These are phyloP conservation scores for Clistopyga incitator DNA, from an alignment of 2,888 invertebrate species.

Conservation along the genomic window DNA sequence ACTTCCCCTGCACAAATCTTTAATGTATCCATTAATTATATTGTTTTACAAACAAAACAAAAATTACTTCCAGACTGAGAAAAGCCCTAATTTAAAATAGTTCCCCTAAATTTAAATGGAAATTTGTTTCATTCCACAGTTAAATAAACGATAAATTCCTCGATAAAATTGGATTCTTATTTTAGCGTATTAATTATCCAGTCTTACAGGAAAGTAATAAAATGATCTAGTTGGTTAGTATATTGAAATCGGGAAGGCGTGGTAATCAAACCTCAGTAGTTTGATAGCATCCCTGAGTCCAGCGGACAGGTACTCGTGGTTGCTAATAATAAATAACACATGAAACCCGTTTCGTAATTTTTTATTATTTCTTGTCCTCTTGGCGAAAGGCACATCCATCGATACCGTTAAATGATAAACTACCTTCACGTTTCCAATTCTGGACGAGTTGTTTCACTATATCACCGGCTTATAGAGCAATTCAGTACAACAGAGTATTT, in stretches of 20 bases:
- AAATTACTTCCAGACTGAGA: no score
- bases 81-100: no score
- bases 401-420: background rate
- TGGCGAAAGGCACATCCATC: background rate
- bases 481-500: no score
- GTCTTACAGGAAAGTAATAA: background rate
- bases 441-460: no score
- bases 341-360: background rate
- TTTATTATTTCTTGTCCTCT: background rate
- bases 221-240: background rate
- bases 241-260: background rate
- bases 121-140: no score
- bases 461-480: no score
- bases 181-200: background rate
- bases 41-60: no score
- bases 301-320: background rate
- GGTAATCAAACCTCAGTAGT: slow-evolving; percentile 10
- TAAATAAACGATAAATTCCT: background rate
- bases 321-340: background rate
- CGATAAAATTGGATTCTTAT: background rate
- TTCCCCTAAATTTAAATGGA: no score
- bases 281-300: background rate
- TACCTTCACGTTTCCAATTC: no score
- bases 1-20: no score
- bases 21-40: no score